Evolutionary conservation across 2,888 invertebrate genomes (phyloP), one percentile per base, ranked within the genome.

Genomic region (Conchocele bisecta): DNA sequence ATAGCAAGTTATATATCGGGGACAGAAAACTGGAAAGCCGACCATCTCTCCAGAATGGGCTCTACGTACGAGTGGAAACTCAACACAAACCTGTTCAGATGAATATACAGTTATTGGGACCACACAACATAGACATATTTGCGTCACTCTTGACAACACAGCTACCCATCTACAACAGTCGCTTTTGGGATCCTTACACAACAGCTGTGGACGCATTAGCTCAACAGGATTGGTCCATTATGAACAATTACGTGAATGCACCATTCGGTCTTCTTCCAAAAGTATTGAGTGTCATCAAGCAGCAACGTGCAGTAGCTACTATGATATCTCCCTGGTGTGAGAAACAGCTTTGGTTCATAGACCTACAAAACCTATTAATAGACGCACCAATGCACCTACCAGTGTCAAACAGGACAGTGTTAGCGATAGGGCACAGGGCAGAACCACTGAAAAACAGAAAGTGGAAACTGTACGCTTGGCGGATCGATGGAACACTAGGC

Each of bases 231-330:
- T 60, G 48, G 50, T 6, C 13, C 26, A 17, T 4, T 13, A 20
- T 15, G 17, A 60, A 60, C 60, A 50, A 60, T 51, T 60, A 37
- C 39, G 60, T 60, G 39, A 60, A 50, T 28, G 35, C 50, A 13
- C 60, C 60, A 26, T 60, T 51, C 44, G 28, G 20, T 31, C 17
- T 59, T 9, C 2, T 59, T 11, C 48, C 33, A 3, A 48, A 35
- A 48, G 48, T 59, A 1, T 2, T 54, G 20, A 26, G 26, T 22
- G 17, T 15, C 17, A n/a, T 54, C 1, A 11, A 17, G 20, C 20
- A 39, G 39, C 39, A 54, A 54, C 35, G 39, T 9, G 54, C 54
- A 5, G 3, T 9, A 24, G 54, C 54, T 9, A 54, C 54, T 17
- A 20, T 54, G 15, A 54, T 54, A 7, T 35, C 54, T 3, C 54